phyloP scores from a whole-genome alignment of 2,113 vertebrate genomes.

The Macrotus californicus region DNA sequence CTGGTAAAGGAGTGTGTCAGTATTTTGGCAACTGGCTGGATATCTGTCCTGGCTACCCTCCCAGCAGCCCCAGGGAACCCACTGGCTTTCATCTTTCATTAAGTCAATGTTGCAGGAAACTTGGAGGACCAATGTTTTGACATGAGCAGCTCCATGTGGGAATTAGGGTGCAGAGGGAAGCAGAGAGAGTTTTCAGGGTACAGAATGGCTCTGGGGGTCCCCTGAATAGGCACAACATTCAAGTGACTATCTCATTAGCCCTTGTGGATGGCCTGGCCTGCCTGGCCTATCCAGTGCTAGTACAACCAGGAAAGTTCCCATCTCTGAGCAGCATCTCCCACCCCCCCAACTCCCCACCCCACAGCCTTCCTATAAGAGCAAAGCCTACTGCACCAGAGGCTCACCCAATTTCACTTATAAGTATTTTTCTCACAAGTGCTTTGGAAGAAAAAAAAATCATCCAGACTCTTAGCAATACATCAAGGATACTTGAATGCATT shows the following conservation, averaged over 20 bases:
- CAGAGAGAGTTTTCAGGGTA: not conserved
- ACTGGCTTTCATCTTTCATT: not conserved
- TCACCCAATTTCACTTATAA: not conserved
- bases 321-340: not conserved
- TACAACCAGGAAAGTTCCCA: not conserved
- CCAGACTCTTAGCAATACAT: constrained; percentile 49
- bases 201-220: too few species aligned
- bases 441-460: not conserved
- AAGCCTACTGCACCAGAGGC: not conserved
- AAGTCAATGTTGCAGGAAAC: not conserved
- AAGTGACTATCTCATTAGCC: not conserved
- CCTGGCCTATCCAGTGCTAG: too few species aligned
- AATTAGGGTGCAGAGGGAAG: too few species aligned
- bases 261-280: not conserved
- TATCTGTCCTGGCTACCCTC: not conserved
- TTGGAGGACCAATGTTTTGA: not conserved
- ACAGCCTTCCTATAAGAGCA: not conserved
- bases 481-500: constrained; percentile 59
- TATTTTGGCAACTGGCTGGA: not conserved
- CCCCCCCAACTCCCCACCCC: too few species aligned
- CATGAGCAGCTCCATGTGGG: not conserved
- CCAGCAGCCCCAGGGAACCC: not conserved
- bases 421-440: constrained; percentile 42
- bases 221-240: not conserved
- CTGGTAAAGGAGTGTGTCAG: not conserved